Conservation (phyloP, 2,888 invertebrate genomes). For the Aethes cnicana region DNA sequence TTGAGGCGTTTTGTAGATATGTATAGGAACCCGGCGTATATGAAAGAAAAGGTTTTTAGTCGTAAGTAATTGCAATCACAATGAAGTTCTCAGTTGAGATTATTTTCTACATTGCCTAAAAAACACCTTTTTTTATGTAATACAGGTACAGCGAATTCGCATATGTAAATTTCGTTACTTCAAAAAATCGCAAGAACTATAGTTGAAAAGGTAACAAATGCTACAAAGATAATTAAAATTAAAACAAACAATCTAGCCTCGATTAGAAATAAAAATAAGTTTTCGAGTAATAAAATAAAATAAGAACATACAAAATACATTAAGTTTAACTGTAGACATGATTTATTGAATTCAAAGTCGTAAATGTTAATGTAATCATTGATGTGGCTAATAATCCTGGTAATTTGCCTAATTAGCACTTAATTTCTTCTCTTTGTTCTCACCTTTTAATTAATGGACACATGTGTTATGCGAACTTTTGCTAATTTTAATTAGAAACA, state of each 20-base stretch:
- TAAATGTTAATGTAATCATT: conserved; percentile 6
- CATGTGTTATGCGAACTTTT: conserved; percentile 1
- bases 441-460: conserved; percentile 5
- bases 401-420: conserved; percentile 12
- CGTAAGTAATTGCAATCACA: too few relatives aligned
- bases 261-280: conserved; percentile 5
- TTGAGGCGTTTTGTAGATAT: too few relatives aligned
- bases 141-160: too few relatives aligned
- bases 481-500: conserved; percentile 17
- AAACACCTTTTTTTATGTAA: too few relatives aligned
- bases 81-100: too few relatives aligned
- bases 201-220: background rate
- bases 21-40: too few relatives aligned
- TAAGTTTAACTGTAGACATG: conserved; percentile 22
- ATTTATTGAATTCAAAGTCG: conserved; percentile 16
- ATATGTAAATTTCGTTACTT: background rate
- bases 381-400: conserved; percentile 5
- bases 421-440: conserved; percentile 12
- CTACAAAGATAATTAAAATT: background rate
- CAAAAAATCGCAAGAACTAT: too few relatives aligned
- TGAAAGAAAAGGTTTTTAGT: too few relatives aligned
- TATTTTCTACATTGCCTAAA: too few relatives aligned
- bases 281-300: conserved; percentile 20
- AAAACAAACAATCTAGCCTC: conserved; percentile 5
- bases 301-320: conserved; percentile 22